These are phyloP conservation scores for Vicugna pacos DNA, from an alignment of 2,113 vertebrate genomes.

Conservation along the genomic window DNA sequence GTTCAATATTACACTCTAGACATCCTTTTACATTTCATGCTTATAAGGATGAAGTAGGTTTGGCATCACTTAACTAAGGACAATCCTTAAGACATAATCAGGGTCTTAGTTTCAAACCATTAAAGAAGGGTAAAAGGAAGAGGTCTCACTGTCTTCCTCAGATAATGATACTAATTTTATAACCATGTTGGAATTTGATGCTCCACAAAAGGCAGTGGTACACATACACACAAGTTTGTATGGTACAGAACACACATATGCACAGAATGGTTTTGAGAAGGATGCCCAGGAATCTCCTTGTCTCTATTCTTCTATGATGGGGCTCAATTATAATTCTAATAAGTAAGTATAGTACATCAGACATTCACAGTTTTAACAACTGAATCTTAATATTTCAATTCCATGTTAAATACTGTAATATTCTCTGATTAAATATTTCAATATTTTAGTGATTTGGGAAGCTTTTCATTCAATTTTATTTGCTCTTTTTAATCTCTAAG, in stretches of 20 bases:
- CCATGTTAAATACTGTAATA: background rate
- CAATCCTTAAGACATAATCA: background rate
- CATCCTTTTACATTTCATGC: background rate
- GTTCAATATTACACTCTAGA: background rate
- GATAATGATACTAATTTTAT: constrained; percentile 11
- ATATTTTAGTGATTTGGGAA: constrained; percentile 27
- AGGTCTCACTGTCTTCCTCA: background rate
- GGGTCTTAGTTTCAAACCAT: background rate
- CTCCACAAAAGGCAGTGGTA: background rate
- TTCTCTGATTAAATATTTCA: constrained; percentile 16
- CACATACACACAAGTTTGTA: background rate
- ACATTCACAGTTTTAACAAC: background rate
- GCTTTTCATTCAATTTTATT: background rate
- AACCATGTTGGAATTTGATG: background rate
- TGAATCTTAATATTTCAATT: background rate
- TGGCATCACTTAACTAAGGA: background rate
- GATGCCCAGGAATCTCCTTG: background rate
- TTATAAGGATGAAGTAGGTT: background rate
- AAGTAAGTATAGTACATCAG: background rate
- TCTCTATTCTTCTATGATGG: constrained; percentile 5
- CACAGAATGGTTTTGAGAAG: constrained; percentile 67
- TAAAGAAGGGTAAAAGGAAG: background rate
- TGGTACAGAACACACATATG: background rate
- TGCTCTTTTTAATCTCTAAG: background rate
- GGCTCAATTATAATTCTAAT: background rate